A percentile compares a stretch with the other conserved stretches of the same genome.
phyloP scores from a whole-genome alignment of 1,140 invertebrate species.

The Lepidurus couesii region DNA sequence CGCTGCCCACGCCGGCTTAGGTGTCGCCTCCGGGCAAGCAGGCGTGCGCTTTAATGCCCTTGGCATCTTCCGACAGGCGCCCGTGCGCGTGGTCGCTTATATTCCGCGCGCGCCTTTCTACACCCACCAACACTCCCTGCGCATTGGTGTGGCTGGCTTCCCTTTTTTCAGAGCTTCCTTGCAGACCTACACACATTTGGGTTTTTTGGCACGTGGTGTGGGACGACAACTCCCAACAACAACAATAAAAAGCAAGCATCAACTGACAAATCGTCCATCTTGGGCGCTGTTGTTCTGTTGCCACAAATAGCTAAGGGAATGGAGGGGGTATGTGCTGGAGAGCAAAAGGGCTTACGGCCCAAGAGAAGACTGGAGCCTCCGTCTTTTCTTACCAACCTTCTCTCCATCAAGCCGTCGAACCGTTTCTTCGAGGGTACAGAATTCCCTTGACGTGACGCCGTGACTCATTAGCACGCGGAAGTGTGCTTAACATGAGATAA shows the following conservation, averaged over 20 bases:
- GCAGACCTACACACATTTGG: conserved; percentile 7
- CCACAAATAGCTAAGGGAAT: background rate
- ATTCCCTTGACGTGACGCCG: conserved; percentile 4
- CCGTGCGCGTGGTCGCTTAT: background rate
- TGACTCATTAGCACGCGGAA: conserved; percentile 17
- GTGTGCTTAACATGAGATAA: conserved; percentile 19
- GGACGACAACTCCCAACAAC: conserved; percentile 13
- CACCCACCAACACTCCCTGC: conserved; percentile 10
- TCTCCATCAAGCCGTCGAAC: background rate
- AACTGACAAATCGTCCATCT: conserved; percentile 7
- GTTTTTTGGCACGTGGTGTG: background rate
- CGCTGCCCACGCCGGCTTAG: background rate
- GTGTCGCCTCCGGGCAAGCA: background rate
- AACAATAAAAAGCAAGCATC: conserved; percentile 12
- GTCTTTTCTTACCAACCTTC: background rate
- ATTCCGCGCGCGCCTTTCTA: background rate
- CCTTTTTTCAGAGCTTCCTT: background rate
- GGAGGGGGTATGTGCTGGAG: background rate
- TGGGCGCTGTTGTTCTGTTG: conserved; percentile 3
- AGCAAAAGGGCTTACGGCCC: background rate
- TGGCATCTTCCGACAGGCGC: background rate
- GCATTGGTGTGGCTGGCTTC: background rate
- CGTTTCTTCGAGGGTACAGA: conserved; percentile 12
- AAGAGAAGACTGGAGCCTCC: too few relatives aligned
- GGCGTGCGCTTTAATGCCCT: conserved; percentile 13